Evolutionary conservation across 2,113 vertebrate genomes (phyloP).

Genomic region (Oceanodroma tethys): DNA sequence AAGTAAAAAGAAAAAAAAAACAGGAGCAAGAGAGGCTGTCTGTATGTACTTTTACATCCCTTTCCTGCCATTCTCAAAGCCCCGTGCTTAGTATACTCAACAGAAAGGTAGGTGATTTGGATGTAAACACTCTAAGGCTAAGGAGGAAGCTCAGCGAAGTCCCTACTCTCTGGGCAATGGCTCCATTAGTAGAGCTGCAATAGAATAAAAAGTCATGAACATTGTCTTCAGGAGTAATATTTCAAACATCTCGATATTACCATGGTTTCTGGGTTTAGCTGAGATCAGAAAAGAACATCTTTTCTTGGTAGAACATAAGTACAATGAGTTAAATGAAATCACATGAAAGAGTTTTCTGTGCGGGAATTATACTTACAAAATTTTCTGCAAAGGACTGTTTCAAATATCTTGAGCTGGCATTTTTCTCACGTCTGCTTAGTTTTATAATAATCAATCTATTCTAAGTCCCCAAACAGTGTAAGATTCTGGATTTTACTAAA

Average conservation of each 20-base stretch:
- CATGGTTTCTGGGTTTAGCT: background rate
- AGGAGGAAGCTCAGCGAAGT: background rate
- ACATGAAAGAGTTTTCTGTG: background rate
- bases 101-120: background rate
- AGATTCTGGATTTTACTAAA: background rate
- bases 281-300: background rate
- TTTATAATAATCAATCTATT: background rate
- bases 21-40: background rate
- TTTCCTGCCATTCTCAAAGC: background rate
- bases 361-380: background rate
- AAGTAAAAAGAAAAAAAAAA: background rate
- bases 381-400: background rate
- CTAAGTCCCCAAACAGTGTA: background rate
- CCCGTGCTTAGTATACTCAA: accelerated
- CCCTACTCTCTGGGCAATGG: background rate
- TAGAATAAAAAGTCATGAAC: background rate
- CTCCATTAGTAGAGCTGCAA: background rate
- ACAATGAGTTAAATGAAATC: background rate
- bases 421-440: background rate
- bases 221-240: background rate
- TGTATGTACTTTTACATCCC: background rate
- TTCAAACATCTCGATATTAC: background rate
- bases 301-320: background rate
- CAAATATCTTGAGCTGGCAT: background rate
- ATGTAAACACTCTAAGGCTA: background rate